These are phyloP conservation scores for Siniperca scherzeri DNA, from an alignment of 2,797 vertebrate genomes.

Conservation along the genomic window DNA sequence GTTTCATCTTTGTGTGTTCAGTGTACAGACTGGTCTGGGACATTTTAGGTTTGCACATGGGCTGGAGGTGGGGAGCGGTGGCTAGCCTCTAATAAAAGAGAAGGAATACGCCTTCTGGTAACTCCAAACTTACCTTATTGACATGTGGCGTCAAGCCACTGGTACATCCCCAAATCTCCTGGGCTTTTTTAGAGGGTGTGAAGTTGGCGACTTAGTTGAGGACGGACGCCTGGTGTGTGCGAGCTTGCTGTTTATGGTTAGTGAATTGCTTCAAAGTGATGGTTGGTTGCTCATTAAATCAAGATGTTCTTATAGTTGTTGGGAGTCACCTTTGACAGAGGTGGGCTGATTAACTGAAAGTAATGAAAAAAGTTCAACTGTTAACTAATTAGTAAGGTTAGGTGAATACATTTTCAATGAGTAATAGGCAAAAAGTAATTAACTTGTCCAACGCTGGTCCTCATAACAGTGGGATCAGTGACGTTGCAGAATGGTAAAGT, in stretches of 20 bases:
- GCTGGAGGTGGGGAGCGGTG: not conserved
- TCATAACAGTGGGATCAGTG: too few species aligned
- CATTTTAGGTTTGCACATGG: not conserved
- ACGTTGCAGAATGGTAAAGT: not conserved
- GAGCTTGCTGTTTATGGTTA: not conserved
- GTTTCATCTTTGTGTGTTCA: not conserved
- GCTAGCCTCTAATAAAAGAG: not conserved
- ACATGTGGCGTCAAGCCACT: not conserved
- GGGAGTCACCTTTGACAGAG: not conserved
- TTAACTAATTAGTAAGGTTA: not conserved
- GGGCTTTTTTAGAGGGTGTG: not conserved
- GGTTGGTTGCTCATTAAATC: not conserved
- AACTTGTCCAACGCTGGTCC: too few species aligned
- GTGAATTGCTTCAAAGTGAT: not conserved
- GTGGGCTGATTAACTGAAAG: not conserved
- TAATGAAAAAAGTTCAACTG: not conserved
- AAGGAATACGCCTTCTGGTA: not conserved
- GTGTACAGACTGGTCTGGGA: not conserved
- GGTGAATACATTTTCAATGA: not conserved
- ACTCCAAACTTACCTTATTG: not conserved
- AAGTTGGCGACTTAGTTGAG: not conserved
- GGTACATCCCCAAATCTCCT: not conserved
- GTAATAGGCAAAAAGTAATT: too few species aligned
- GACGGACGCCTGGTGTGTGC: not conserved
- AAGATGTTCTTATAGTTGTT: not conserved